Conservation (phyloP, 2,888 invertebrate species). For the Ectemnius continuus region DNA sequence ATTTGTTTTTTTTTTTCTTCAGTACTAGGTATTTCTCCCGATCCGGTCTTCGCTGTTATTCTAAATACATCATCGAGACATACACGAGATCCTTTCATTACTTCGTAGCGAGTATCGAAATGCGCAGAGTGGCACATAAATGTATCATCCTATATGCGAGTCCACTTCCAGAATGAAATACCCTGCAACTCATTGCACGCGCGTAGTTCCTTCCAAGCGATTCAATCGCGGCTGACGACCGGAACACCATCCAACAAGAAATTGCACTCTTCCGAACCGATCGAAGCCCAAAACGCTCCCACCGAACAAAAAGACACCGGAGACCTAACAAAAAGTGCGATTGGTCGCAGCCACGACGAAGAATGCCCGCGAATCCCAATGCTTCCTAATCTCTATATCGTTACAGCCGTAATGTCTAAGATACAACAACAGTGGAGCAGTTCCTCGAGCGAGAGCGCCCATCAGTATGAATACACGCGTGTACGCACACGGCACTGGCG, state of each 20-base stretch:
- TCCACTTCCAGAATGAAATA: constrained; percentile 46
- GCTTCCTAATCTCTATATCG: constrained; percentile 51
- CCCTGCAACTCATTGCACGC: constrained; percentile 61
- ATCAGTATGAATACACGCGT: constrained; percentile 16
- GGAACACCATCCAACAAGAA: constrained; percentile 13
- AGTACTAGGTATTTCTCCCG: constrained; percentile 65
- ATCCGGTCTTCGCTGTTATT: constrained; percentile 72
- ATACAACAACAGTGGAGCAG: constrained; percentile 58
- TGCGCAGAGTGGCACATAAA: constrained; percentile 41
- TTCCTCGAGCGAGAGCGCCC: constrained; percentile 37
- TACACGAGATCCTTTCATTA: constrained; percentile 61
- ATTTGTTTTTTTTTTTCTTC: constrained; percentile 57
- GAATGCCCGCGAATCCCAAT: constrained; percentile 6
- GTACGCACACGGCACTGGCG: constrained; percentile 36
- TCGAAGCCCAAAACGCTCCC: not conserved
- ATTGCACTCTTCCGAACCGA: not conserved
- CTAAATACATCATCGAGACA: constrained; percentile 66
- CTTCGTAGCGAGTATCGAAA: constrained; percentile 56
- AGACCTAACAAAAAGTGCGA: not conserved
- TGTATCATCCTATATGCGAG: constrained; percentile 23
- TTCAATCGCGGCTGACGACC: not conserved
- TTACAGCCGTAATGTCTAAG: constrained; percentile 56
- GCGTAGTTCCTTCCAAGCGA: constrained; percentile 29
- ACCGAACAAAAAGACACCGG: not conserved
- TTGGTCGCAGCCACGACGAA: constrained; percentile 2